phyloP scores from a whole-genome alignment of 2,113 vertebrate species.

The Zosterops borbonicus region DNA sequence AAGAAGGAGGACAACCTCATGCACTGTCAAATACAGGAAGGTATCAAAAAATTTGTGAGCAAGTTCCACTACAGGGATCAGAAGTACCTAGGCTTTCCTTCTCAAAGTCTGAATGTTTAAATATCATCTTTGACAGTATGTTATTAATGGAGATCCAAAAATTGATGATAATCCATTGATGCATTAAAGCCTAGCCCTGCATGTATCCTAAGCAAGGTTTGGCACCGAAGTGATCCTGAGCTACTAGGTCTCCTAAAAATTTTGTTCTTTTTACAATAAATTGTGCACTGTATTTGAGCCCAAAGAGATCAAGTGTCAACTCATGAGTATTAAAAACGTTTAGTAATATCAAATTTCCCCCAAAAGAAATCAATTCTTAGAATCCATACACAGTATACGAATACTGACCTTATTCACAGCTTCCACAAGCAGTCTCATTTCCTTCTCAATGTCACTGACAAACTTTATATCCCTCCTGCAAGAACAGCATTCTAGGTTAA shows the following conservation, averaged over 20 bases:
- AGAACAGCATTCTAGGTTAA: conserved; percentile 28
- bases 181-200: background rate
- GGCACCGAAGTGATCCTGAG: background rate
- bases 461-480: conserved; percentile 94
- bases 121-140: background rate
- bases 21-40: background rate
- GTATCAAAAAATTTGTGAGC: background rate
- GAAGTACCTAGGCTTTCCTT: background rate
- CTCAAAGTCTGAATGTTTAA: background rate
- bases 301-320: background rate
- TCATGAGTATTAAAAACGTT: background rate
- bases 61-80: background rate
- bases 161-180: background rate
- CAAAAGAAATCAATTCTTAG: background rate
- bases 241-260: background rate
- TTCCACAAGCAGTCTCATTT: conserved; percentile 91
- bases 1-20: background rate
- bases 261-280: background rate
- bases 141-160: background rate
- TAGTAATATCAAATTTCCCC: background rate
- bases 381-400: background rate
- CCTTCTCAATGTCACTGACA: conserved; percentile 90
- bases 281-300: background rate
- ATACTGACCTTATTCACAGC: conserved; percentile 89
- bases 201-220: background rate